These are phyloP conservation scores for Willowsia nigromaculata DNA, from an alignment of 2,888 invertebrate species.

Conservation along the genomic window DNA sequence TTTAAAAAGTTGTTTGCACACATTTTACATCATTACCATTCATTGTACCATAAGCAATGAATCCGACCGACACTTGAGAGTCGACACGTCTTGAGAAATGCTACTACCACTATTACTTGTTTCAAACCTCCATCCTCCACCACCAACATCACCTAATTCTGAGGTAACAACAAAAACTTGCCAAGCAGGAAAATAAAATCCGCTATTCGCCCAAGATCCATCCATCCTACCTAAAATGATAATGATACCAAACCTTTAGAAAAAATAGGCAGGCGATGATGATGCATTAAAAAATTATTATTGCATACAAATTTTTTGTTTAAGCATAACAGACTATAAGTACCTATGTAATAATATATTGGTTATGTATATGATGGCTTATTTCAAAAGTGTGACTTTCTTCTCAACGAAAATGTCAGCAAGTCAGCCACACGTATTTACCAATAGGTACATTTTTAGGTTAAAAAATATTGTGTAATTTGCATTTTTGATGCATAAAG, in stretches of 20 bases:
- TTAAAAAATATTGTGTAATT: constrained; percentile 50
- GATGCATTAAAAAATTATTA: constrained; percentile 6
- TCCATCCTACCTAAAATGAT: not conserved
- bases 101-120: not conserved
- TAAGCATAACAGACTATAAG: not conserved
- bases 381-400: constrained; percentile 24
- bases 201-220: constrained; percentile 73
- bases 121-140: constrained; percentile 1
- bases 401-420: not conserved
- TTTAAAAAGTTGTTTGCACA: constrained; percentile 63
- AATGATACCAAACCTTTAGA: constrained; percentile 36
- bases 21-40: constrained; percentile 4
- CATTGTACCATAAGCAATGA: not conserved
- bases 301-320: not conserved
- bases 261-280: not conserved
- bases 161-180: constrained; percentile 73
- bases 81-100: not conserved
- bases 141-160: constrained; percentile 69
- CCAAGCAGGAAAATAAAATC: constrained; percentile 78
- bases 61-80: not conserved
- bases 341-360: not conserved
- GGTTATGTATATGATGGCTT: not conserved
- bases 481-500: constrained; percentile 26
- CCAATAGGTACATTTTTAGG: not conserved
- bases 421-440: not conserved